Evolutionary conservation across 2,888 invertebrate genomes (phyloP), one percentile per base, ranked within the genome.

Genomic region (Leptothorax acervorum): DNA sequence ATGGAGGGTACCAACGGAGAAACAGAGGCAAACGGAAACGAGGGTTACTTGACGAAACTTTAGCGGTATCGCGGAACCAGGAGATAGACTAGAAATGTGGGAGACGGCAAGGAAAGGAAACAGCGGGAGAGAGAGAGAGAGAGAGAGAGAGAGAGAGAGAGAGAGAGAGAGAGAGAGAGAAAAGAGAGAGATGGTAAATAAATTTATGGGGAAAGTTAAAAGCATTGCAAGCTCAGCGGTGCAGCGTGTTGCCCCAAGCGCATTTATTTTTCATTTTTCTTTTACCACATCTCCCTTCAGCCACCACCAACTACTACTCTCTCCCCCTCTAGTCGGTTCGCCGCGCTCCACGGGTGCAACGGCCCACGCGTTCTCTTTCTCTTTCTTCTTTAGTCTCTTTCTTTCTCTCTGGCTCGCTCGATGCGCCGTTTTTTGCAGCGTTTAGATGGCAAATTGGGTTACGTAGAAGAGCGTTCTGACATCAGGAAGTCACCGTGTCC

Each of bases 181-280:
- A n/a, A 3, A 66, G 62, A 74, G 66, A 60, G 82, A 83, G 82
- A 84, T 51, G 85, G 92, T 90, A 93, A 93, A 94, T 93, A 94
- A 94, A 94, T 94, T 94, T 94, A 94, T 93, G 93, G 92, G 86
- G 83, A 92, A 94, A 94, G 94, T 94, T 94, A 92, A 93, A 92
- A 93, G 93, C 92, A 92, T 92, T 90, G 92, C 92, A 89, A 91
- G 93, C 92, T 92, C 90, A 87, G 89, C 90, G 88, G 87, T 90
- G 90, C 91, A 90, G 86, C 90, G 90, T 86, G 90, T 89, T 90
- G 89, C 89, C 89, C 86, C 60, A 68, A 86, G 85, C 86, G 82
- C 87, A 83, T 87, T 92, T 90, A 90, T 91, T 89, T 89, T 92
- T 89, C 89, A 89, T 88, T 87, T 90, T 90, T 91, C 86, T 85